Percentiles rank a stretch among this genome's conserved stretches.
phyloP scores from a whole-genome alignment of 2,888 invertebrate species.

The Strigamia crassipes region DNA sequence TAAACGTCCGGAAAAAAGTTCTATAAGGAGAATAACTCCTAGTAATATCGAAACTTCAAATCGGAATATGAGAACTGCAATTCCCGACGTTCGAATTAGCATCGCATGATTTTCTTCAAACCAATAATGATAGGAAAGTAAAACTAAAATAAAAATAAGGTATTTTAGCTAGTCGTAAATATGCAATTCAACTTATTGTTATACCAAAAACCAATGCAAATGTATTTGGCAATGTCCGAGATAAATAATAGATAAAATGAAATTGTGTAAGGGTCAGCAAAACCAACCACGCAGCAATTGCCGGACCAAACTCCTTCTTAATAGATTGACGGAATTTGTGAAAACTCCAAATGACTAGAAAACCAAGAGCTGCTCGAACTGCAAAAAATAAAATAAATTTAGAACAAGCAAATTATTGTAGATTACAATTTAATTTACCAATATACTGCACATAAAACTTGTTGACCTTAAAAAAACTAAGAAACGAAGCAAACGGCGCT shows the following conservation, averaged over 20 bases:
- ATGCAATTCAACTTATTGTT: not conserved
- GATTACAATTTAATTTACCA: slow-evolving; percentile 66
- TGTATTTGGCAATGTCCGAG: slow-evolving; percentile 91
- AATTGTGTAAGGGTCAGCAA: slow-evolving; percentile 89
- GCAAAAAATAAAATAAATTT: slow-evolving; percentile 59
- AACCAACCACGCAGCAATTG: slow-evolving; percentile 80
- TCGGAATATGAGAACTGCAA: slow-evolving; percentile 86
- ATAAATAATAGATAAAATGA: slow-evolving; percentile 96
- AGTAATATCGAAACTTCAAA: slow-evolving; percentile 84
- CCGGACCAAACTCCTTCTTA: slow-evolving; percentile 74
- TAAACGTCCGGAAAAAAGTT: slow-evolving; percentile 74
- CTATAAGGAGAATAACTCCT: slow-evolving; percentile 81
- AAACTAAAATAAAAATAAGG: slow-evolving; percentile 65
- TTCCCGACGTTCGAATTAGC: slow-evolving; percentile 83
- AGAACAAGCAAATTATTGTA: not conserved
- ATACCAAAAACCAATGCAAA: slow-evolving; percentile 90
- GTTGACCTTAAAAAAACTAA: slow-evolving; percentile 71
- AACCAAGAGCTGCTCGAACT: slow-evolving; percentile 82
- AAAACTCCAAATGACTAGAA: slow-evolving; percentile 76
- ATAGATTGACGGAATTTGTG: slow-evolving; percentile 74
- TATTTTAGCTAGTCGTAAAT: not conserved
- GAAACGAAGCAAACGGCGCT: slow-evolving; percentile 72
- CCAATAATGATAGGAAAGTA: slow-evolving; percentile 85
- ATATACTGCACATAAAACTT: slow-evolving; percentile 89
- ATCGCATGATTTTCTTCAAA: slow-evolving; percentile 72